These are phyloP conservation scores for Tuberolachnus salignus DNA, from an alignment of 2,888 invertebrate species.

Conservation along the genomic window DNA sequence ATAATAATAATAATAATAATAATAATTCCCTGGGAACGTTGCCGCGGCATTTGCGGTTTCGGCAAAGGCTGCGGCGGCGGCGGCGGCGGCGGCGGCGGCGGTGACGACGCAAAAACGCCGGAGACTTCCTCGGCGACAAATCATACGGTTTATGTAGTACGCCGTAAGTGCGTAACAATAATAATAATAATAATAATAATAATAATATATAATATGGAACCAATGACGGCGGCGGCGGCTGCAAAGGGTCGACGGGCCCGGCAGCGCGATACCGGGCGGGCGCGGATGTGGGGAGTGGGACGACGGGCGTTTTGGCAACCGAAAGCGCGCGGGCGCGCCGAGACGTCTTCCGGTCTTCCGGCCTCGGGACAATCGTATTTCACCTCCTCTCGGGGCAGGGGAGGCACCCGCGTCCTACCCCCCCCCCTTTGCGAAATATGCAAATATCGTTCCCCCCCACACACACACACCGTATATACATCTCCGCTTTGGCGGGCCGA, in stretches of 20 bases:
- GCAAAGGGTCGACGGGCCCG: neutral
- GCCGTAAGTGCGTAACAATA: neutral
- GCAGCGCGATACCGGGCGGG: conserved; percentile 50
- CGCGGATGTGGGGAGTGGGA: no score
- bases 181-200: conserved; percentile 4
- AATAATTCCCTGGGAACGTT: no score
- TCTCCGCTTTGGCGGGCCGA: no score
- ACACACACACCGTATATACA: no score
- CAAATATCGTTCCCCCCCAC: no score
- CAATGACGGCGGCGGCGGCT: neutral
- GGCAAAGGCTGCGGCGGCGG: no score
- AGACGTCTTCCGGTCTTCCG: conserved; percentile 27
- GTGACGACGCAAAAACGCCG: conserved; percentile 47
- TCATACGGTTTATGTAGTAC: conserved; percentile 27
- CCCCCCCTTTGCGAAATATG: no score
- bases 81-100: conserved; percentile 11
- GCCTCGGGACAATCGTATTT: conserved; percentile 49
- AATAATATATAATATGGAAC: neutral
- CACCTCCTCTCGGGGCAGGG: neutral
- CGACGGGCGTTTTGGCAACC: conserved; percentile 56
- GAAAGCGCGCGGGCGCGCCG: neutral
- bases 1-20: no score
- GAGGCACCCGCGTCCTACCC: no score
- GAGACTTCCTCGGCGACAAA: conserved; percentile 53
- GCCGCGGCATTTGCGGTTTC: no score